phyloP scores from a whole-genome alignment of 2,888 invertebrate species.

The Lasioglossum figueresi region DNA sequence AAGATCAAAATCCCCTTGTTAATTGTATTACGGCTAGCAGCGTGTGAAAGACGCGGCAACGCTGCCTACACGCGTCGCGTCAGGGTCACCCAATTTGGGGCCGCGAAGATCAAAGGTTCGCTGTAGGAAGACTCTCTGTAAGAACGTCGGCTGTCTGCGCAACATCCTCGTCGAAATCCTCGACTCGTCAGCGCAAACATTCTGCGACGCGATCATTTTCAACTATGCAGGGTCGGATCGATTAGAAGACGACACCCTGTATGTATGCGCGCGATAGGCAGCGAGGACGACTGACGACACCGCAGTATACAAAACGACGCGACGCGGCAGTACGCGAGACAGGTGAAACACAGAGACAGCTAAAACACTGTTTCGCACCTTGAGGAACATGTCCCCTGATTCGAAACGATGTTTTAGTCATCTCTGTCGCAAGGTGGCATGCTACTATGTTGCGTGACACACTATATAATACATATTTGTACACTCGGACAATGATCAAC shows the following conservation, averaged over 20 bases:
- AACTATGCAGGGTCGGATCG: not conserved
- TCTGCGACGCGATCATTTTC: not conserved
- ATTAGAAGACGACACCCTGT: not conserved
- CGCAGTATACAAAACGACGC: slow-evolving; percentile 68
- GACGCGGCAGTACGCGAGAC: slow-evolving; percentile 42
- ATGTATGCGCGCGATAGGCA: not conserved
- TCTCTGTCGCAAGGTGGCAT: slow-evolving; percentile 73
- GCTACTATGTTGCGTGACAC: slow-evolving; percentile 75
- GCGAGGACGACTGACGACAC: not conserved
- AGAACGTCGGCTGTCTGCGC: not conserved
- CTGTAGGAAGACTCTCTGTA: not conserved
- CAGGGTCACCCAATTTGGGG: not conserved
- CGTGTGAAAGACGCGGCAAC: not conserved
- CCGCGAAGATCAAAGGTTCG: not conserved
- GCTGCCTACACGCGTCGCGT: not conserved
- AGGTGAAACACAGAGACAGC: slow-evolving; percentile 52
- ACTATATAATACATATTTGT: slow-evolving; percentile 68
- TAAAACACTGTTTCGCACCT: slow-evolving; percentile 56
- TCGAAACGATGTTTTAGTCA: slow-evolving; percentile 61
- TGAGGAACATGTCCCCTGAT: not conserved
- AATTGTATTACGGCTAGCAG: not conserved
- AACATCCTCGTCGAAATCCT: not conserved
- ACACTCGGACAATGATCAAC: slow-evolving; percentile 64
- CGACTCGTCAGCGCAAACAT: not conserved
- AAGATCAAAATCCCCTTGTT: not conserved